Evolutionary conservation across 2,797 vertebrate genomes (phyloP).

Genomic region (Chrysocyon brachyurus): DNA sequence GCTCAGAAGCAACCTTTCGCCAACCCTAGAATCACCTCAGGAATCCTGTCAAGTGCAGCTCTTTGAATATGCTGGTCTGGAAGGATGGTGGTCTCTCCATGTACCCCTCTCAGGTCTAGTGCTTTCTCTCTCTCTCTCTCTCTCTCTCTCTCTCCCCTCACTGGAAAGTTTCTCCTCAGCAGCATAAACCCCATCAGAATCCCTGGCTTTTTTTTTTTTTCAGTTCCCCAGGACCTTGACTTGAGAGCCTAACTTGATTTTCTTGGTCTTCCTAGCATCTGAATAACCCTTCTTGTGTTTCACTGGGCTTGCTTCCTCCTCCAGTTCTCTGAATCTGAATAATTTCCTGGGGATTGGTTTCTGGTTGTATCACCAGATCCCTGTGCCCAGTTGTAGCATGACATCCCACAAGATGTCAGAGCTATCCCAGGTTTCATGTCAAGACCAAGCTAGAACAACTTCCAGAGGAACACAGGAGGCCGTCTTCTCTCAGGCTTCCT

Average conservation of each 20-base stretch:
- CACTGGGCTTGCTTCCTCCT: background rate
- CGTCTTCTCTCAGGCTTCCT: background rate
- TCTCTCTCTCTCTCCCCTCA: background rate
- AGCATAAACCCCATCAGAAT: background rate
- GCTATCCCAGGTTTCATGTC: background rate
- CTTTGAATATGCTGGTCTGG: background rate
- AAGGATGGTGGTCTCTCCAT: background rate
- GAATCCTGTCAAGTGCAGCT: background rate
- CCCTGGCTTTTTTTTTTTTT: background rate
- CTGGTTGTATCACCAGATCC: background rate
- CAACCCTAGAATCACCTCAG: background rate
- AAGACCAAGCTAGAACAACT: background rate
- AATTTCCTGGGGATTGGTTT: background rate
- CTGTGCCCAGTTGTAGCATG: background rate
- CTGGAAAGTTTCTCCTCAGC: background rate
- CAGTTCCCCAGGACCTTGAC: background rate
- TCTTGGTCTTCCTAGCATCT: background rate
- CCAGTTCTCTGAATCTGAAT: background rate
- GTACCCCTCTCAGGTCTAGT: background rate
- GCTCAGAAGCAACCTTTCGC: conserved; percentile 39
- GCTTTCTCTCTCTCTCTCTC: background rate
- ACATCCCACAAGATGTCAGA: background rate
- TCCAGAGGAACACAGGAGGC: background rate
- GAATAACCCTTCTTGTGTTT: background rate
- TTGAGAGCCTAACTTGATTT: background rate